These are phyloP conservation scores for Cirrhinus mrigala DNA, from an alignment of 2,797 vertebrate species.

Conservation along the genomic window DNA sequence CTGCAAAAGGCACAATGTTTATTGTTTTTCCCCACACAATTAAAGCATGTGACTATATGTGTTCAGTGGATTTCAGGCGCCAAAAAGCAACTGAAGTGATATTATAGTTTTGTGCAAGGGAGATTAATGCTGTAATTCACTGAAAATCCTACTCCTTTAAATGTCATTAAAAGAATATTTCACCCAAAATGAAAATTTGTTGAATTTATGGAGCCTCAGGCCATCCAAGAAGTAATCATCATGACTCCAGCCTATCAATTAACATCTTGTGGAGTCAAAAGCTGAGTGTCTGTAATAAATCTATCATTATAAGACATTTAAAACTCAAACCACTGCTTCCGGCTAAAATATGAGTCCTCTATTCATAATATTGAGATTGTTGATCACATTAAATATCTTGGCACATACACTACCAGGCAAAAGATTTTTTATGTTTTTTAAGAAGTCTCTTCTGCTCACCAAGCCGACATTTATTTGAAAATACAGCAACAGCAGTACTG, in stretches of 20 bases:
- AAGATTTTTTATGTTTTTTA: no score
- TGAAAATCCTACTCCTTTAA: neutral
- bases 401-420: no score
- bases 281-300: neutral
- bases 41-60: no score
- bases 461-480: no score
- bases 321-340: neutral
- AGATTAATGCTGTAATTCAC: neutral
- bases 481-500: no score
- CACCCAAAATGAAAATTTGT: neutral
- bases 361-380: neutral
- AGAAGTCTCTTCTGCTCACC: no score
- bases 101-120: neutral
- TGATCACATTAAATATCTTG: no score
- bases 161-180: neutral
- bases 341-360: neutral
- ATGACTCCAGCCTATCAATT: neutral
- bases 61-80: neutral
- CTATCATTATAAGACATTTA: neutral
- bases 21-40: neutral
- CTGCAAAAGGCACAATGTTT: neutral
- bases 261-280: neutral
- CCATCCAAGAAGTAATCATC: neutral
- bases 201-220: neutral
- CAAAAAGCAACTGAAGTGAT: neutral